Base-by-base conservation (phyloP, 2,797 vertebrate species). In the Helarctos malayanus region DNA sequence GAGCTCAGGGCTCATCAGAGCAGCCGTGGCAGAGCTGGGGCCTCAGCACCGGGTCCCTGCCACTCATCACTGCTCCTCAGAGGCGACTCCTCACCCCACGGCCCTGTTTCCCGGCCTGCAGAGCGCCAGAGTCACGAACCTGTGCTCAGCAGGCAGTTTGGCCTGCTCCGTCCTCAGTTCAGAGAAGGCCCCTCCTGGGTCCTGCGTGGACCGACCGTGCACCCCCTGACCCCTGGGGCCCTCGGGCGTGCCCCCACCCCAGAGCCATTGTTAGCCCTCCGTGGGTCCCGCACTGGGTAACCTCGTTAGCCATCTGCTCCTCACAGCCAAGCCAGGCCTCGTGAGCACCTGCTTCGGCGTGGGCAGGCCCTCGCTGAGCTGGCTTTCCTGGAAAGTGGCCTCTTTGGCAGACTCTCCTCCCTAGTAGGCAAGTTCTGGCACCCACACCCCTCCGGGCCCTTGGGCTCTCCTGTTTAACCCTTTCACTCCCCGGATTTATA, bases 311-410 rank as follows among this genome's bases (percentile, higher is more conserved):
- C 45, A 35, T 29, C 93, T 69, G 14, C 32, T 52, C 49, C 1
- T 79, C 10, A 3, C 41, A 68, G 79, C 86, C 96, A 11, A 13
- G 45, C 21, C 73, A 12, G 38, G 19, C 78, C 89, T 95, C 23
- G 13, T 95, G 92, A 78, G 92, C 0, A 2, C 32, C 61, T 32
- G 21, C 69, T 52, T 41, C 47, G 0, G 23, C 0, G 0, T 7
- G 9, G 68, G n/a, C 69, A 38, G 87, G 1, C 25, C 35, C 59
- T 59, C 0, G 0, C 11, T 8, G 27, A 38, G 78, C 69, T 0
- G 32, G 49, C 52, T 29, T 97, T 89, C 49, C 69, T 84, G 41
- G 61, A 57, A 90, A 94, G 88, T 29, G 29, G 45, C 41, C 80
- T 95, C 63, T 73, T 91, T 90, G 91, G 65, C 59, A 49, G 65